Evolutionary conservation across 1,140 invertebrate genomes (phyloP).

Genomic region (Kradibia gibbosae): DNA sequence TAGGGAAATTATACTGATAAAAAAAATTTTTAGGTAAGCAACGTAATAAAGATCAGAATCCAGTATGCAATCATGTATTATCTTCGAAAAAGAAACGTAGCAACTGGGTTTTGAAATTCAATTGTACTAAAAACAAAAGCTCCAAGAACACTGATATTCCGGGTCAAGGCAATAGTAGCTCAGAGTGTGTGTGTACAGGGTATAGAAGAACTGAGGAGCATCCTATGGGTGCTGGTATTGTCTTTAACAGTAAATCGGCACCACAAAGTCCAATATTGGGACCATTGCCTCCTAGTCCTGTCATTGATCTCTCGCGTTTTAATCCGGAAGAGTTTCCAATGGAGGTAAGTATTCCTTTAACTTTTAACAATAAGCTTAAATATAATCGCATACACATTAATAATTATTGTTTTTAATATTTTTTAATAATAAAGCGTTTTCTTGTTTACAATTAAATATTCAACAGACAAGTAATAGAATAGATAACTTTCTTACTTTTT

Average conservation of each 20-base stretch:
- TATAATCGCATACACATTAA: too few relatives aligned
- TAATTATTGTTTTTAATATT: too few relatives aligned
- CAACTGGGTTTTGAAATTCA: conserved; percentile 78
- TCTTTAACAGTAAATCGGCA: conserved; percentile 71
- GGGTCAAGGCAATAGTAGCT: conserved; percentile 69
- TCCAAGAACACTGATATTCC: conserved; percentile 71
- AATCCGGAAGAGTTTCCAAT: conserved; percentile 77
- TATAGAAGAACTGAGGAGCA: conserved; percentile 76
- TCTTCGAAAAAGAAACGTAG: conserved; percentile 74
- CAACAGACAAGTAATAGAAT: too few relatives aligned
- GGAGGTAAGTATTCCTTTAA: conserved; percentile 62
- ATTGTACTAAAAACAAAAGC: conserved; percentile 74
- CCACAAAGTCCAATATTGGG: conserved; percentile 65
- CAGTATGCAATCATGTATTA: conserved; percentile 68
- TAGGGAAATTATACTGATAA: background rate
- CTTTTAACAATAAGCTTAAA: too few relatives aligned
- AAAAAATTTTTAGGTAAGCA: conserved; percentile 62
- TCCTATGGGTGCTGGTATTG: conserved; percentile 71
- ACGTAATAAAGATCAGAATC: conserved; percentile 68
- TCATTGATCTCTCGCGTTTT: conserved; percentile 76
- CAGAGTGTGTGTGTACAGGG: conserved; percentile 77
- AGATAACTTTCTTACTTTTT: too few relatives aligned
- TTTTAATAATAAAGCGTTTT: too few relatives aligned
- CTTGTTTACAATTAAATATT: too few relatives aligned
- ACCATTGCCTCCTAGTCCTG: conserved; percentile 68